Evolutionary conservation across 2,888 invertebrate species (phyloP), one percentile per base, ranked within the genome.

Genomic region (Dexiosoma caninum): DNA sequence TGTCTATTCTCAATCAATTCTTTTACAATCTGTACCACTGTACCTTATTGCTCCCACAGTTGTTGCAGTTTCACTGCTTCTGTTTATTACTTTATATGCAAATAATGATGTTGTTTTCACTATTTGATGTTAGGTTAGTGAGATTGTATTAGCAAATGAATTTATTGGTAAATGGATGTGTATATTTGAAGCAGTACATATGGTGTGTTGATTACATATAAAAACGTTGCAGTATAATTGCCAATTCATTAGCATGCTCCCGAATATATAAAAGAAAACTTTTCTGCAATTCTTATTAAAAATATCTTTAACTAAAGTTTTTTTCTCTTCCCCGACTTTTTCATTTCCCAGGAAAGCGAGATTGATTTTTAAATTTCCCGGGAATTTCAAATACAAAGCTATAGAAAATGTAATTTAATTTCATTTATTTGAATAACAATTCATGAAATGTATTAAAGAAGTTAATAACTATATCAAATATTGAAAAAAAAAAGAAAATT

Each of bases 41-140:
- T 46, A 9, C 32, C 2, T 62, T 32, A 14, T 35, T 16, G 30
- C 40, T 40, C 10, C 10, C 8, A 19, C 19, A 9, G 5, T 53
- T 27, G 12, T 1, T 59, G 10, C 2, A 27, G 16, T 19, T 27
- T 19, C 40, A 30, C 1, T 59, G 23, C 37, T 49, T 9, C 19
- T 49, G 16, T 51, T 51, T 51, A 60, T 60, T 71, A 30, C 60
- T 51, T 71, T 60, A 42, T 51, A 71, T 71, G 60, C 71, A 71
- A 60, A 71, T 71, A 40, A 51, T 51, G 40, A 19, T 60, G 30
- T 46, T 35, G 14, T 23, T 71, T n/a, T 49, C 12, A 19, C 14
- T 27, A 6, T 27, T 27, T 27, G 6, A 21, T 21, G 42, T 14
- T 40, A 16, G 10, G 1, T 44, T 44, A 21, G 27, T 27, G 27